Evolutionary conservation across 1,140 invertebrate species (phyloP), one percentile per base, ranked within the genome.

Genomic region (Thaumetopoea pityocampa): DNA sequence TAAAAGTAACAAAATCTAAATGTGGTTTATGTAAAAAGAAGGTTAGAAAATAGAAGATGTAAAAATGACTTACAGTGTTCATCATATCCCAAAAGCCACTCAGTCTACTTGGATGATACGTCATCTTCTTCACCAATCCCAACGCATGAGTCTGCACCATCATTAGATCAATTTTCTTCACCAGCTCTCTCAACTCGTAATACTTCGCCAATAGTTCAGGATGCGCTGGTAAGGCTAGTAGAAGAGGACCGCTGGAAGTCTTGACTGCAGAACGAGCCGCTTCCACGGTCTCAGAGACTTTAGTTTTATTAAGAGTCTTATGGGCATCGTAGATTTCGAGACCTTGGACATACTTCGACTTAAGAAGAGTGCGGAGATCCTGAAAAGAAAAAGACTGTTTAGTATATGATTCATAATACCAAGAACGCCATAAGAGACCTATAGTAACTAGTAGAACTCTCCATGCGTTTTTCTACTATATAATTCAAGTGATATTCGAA

Each of bases 31-130:
- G n/a, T n/a, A n/a, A n/a, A 15, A 7, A 29, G 2, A 29, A 18
- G 11, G 1, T 0, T 8, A 10, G 3, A 4, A 18, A 18, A 3
- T 9, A 19, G 1, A 20, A 33, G 5, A 12, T 11, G 0, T 17
- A 1, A 19, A 9, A 18, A 3, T 16, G 1, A 72, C 87, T 89
- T 78, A 92, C 91, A 34, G 91, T 90, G 55, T 94, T 94, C 45
- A 92, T 88, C 85, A 93, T 90, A 56, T 94, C 92, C 74, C 91
- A 92, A 10, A 93, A 66, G 2, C 93, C 92, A 74, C 93, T 93
- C 41, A 94, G 72, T 40, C 92, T 78, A 55, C 92, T 92, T 0
- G 92, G 92, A 72, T 94, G 93, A 64, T 90, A 93, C 1, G 92
- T 91, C 46, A 88, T 81, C 51, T 90, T 89, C 37, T 89, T 88